Conservation (phyloP, 2,113 vertebrate species). For the Condylura cristata region DNA sequence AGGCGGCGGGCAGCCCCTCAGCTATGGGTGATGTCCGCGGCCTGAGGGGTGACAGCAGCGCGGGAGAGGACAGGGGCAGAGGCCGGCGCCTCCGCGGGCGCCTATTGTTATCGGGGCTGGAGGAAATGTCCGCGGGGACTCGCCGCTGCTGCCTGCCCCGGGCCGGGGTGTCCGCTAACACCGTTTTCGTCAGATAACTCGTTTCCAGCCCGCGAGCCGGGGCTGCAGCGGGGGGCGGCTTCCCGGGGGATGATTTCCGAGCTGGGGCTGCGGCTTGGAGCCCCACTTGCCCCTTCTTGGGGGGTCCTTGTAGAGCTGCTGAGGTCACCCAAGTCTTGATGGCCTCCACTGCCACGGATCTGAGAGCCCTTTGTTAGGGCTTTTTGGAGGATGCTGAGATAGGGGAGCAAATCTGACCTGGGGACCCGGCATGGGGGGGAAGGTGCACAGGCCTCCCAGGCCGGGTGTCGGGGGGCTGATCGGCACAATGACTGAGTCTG, state of each 20-base stretch:
- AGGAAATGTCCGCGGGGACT: constrained; percentile 77
- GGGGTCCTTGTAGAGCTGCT: constrained; percentile 78
- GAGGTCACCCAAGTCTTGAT: constrained; percentile 79
- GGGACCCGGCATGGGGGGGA: background rate
- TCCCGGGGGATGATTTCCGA: background rate
- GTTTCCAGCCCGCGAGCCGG: constrained; percentile 54
- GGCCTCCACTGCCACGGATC: constrained; percentile 64
- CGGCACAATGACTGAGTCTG: constrained; percentile 80
- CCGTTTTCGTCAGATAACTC: constrained; percentile 82
- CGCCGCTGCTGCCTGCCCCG: constrained; percentile 74
- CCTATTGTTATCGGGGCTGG: constrained; percentile 86
- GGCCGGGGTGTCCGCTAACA: constrained; percentile 82
- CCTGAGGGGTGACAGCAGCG: constrained; percentile 92
- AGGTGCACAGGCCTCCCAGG: too few species aligned
- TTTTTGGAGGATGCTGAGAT: constrained; percentile 8
- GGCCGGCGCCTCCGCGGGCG: constrained; percentile 84
- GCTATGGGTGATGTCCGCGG: constrained; percentile 94
- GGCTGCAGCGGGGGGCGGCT: background rate
- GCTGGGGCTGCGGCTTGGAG: background rate
- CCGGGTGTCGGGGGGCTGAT: constrained; percentile 8
- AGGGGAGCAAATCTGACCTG: constrained; percentile 64
- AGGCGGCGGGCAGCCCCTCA: too few species aligned
- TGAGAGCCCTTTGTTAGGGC: constrained; percentile 84
- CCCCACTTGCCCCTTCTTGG: constrained; percentile 39
- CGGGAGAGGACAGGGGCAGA: constrained; percentile 85